phyloP scores from a whole-genome alignment of 2,113 vertebrate species.

The Geococcyx californianus region DNA sequence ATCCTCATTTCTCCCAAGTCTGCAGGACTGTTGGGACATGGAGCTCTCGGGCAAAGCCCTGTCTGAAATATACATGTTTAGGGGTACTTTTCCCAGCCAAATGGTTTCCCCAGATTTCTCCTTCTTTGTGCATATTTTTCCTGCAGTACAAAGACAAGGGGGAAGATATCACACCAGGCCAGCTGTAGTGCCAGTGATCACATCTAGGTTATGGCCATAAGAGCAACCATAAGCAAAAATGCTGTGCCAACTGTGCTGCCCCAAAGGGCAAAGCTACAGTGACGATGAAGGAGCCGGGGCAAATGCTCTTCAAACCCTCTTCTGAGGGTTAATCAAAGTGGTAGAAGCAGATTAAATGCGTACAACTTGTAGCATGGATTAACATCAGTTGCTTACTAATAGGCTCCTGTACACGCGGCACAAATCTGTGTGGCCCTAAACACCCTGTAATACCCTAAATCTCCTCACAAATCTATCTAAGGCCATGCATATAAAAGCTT shows the following conservation, averaged over 20 bases:
- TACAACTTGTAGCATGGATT: background rate
- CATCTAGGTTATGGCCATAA: background rate
- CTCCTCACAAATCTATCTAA: background rate
- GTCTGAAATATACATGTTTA: conserved; percentile 7
- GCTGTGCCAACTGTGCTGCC: background rate
- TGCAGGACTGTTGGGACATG: background rate
- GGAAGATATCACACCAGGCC: background rate
- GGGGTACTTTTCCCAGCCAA: background rate
- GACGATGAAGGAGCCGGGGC: background rate
- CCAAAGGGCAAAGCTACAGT: background rate
- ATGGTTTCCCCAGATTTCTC: background rate
- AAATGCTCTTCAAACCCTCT: background rate
- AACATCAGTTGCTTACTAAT: background rate
- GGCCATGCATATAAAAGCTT: conserved; percentile 17
- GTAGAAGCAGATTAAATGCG: background rate
- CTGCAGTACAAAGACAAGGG: background rate
- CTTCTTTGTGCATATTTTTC: background rate
- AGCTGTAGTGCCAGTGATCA: background rate
- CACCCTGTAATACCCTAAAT: conserved; percentile 17
- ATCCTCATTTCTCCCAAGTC: background rate
- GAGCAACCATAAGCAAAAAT: background rate
- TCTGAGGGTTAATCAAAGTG: background rate
- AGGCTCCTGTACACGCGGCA: accelerated
- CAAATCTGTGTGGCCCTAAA: conserved; percentile 7
- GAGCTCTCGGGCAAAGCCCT: conserved; percentile 1